Evolutionary conservation across 2,888 invertebrate genomes (phyloP).

Genomic region (Stenodera caucasica): DNA sequence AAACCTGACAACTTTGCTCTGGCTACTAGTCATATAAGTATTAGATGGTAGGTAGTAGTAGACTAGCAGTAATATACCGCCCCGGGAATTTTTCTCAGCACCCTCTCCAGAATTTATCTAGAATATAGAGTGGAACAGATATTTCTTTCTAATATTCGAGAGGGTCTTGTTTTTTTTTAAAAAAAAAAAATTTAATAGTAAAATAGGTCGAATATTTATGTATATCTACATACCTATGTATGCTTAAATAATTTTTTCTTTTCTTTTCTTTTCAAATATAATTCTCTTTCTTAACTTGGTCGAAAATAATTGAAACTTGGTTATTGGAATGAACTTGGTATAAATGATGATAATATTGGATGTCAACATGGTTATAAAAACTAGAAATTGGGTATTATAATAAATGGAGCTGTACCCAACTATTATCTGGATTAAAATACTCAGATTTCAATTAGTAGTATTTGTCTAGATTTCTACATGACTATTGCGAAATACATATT

Average conservation of each 20-base stretch:
- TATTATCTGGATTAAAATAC: not conserved
- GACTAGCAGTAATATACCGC: not conserved
- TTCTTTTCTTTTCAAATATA: too few species aligned
- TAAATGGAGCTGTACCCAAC: too few species aligned
- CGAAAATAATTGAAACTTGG: not conserved
- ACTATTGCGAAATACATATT: too few species aligned
- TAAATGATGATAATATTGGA: slow-evolving; percentile 4
- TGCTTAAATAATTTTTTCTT: too few species aligned
- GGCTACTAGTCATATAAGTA: not conserved
- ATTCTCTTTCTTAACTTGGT: too few species aligned
- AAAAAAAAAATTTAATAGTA: too few species aligned
- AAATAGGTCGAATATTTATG: too few species aligned
- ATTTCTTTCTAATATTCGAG: not conserved
- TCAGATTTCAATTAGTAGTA: too few species aligned
- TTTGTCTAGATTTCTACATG: too few species aligned
- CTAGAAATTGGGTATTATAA: too few species aligned
- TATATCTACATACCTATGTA: too few species aligned
- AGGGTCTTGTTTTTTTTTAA: not conserved
- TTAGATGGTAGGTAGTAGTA: not conserved
- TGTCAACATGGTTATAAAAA: not conserved
- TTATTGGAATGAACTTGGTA: slow-evolving; percentile 3
- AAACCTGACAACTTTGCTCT: slow-evolving; percentile 7
- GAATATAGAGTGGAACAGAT: not conserved
- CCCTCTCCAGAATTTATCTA: not conserved
- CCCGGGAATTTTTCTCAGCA: not conserved